Evolutionary conservation across 1,140 invertebrate species (phyloP).

Genomic region (Leptinotarsa defecta): DNA sequence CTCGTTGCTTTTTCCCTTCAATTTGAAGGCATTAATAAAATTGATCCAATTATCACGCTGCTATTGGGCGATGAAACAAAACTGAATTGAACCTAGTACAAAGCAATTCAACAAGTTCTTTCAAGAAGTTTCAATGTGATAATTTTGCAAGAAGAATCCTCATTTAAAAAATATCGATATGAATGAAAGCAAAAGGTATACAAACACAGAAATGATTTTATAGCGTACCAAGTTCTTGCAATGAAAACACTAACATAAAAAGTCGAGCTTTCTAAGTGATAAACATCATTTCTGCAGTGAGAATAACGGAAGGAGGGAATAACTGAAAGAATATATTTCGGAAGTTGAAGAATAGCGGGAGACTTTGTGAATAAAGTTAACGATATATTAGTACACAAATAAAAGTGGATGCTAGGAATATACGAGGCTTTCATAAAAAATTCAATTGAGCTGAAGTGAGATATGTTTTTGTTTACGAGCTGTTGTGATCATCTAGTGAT

Average conservation of each 20-base stretch:
- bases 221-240: not conserved
- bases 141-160: not conserved
- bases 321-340: not conserved
- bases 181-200: not conserved
- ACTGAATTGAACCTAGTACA: not conserved
- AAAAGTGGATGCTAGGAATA: not conserved
- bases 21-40: no score
- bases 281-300: not conserved
- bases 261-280: not conserved
- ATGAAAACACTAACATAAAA: not conserved
- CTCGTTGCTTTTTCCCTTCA: no score
- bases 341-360: not conserved
- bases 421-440: not conserved
- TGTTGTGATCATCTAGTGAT: no score
- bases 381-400: constrained; percentile 5
- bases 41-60: no score
- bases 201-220: not conserved
- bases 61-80: not conserved
- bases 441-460: not conserved
- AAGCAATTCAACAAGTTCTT: not conserved
- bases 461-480: not conserved
- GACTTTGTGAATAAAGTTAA: constrained; percentile 3
- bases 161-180: not conserved
- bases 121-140: not conserved
- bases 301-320: not conserved